These are phyloP conservation scores for Subacronicta megacephala DNA, from an alignment of 2,888 invertebrate species.

Conservation along the genomic window DNA sequence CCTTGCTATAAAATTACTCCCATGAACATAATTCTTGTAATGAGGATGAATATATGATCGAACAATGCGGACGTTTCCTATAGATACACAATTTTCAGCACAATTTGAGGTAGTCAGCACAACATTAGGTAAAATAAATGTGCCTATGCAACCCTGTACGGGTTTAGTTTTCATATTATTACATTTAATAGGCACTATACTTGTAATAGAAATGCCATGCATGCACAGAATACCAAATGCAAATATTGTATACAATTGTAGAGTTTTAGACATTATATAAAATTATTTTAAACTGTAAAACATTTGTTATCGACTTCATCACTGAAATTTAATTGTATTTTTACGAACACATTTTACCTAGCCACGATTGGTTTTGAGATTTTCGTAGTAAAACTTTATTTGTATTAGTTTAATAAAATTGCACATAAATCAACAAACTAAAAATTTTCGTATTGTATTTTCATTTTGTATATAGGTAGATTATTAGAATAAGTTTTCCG, in stretches of 20 bases:
- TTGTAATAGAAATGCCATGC: constrained; percentile 53
- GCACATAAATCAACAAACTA: no score
- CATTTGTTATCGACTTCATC: constrained; percentile 10
- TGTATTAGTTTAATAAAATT: no score
- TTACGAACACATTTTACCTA: constrained; percentile 13
- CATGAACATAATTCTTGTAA: constrained; percentile 39
- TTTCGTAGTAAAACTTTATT: no score
- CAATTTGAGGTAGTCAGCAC: constrained; percentile 71
- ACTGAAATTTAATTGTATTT: constrained; percentile 16
- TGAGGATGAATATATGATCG: constrained; percentile 48
- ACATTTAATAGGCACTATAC: constrained; percentile 65
- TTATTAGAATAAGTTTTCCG: no score
- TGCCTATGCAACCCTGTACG: constrained; percentile 68
- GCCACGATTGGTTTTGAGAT: constrained; percentile 3
- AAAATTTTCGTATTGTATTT: no score
- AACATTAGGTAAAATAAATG: constrained; percentile 62
- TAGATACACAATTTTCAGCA: constrained; percentile 65
- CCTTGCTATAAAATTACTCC: constrained; percentile 16
- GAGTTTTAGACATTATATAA: constrained; percentile 29
- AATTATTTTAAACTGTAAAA: constrained; percentile 27
- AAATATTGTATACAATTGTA: constrained; percentile 26
- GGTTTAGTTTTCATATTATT: constrained; percentile 41
- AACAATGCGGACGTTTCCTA: constrained; percentile 48
- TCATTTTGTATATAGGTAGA: no score
- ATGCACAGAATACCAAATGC: constrained; percentile 24